Evolutionary conservation across 92 coral and sea anemone species (phyloP), one percentile per base, ranked within the genome.

Genomic region (Desmophyllum pertusum): DNA sequence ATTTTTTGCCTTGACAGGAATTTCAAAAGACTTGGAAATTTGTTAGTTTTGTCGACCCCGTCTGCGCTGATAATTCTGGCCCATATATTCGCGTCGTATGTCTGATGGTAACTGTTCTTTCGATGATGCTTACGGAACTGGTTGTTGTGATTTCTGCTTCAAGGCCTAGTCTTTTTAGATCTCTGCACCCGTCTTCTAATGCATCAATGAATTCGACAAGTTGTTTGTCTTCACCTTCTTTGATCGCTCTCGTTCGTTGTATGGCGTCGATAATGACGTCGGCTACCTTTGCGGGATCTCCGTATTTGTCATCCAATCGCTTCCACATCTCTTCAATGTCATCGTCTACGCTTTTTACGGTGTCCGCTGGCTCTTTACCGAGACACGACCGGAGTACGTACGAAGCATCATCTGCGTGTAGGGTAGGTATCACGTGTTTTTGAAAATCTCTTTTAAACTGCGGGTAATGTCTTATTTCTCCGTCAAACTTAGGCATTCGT

Each of bases 131-230:
- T 0, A 81, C 85, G 10, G 93, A 86, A 63, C 87, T 81, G 1
- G 93, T 79, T 2, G 89, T 89, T 11, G 87, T 85, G 40, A 89
- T 89, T 43, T 89, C 89, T 35, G 41, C 84, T 63, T 89, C 92
- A 25, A 89, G 39, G 33, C 86, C 83, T 21, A 85, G 87, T 67
- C 83, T 65, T 51, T 81, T 72, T 8, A 86, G 80, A 36, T 90
- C 90, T 61, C 42, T 77, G 45, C 86, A 81, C 10, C 87, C 88
- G 63, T 90, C 90, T 51, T 90, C 87, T 42, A 90, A 74, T 7
- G 68, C 63, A 35, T 83, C 61, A 39, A 86, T 86, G 10, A 90
- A 86, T 65, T 90, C 85, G 18, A 86, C 30, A 46, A 90, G 76
- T 75, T 73, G 84, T 30, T 66, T 70, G 57, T 78, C 63, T 33